These are phyloP conservation scores for Leptarthrus brevirostris DNA, from an alignment of 2,888 invertebrate genomes.

Conservation along the genomic window DNA sequence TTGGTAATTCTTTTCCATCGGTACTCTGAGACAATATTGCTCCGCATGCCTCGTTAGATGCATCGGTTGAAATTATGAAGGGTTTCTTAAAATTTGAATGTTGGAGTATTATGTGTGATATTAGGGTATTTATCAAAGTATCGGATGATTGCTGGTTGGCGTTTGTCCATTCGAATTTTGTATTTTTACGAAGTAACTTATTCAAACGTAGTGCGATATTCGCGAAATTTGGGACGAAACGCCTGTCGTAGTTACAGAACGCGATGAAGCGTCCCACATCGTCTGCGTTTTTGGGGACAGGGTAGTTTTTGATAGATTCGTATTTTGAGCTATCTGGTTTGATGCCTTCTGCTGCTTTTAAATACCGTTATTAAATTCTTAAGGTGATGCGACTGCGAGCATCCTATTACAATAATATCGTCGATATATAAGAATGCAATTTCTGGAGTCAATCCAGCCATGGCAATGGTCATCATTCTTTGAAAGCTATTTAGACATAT, in stretches of 20 bases:
- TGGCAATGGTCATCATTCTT: constrained; percentile 47
- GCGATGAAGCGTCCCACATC: constrained; percentile 53
- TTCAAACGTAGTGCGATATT: constrained; percentile 51
- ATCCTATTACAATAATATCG: constrained; percentile 54
- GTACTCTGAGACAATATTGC: constrained; percentile 57
- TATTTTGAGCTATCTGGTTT: constrained; percentile 52
- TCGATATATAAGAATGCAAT: constrained; percentile 53
- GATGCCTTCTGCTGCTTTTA: constrained; percentile 49
- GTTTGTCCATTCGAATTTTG: not conserved
- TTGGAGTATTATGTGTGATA: not conserved
- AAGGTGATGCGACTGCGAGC: constrained; percentile 48
- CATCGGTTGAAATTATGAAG: constrained; percentile 59
- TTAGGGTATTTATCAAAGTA: not conserved
- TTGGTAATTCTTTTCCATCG: constrained; percentile 54
- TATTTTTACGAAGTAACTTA: constrained; percentile 49
- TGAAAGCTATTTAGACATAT: constrained; percentile 45
- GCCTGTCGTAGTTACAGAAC: constrained; percentile 53
- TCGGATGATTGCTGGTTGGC: constrained; percentile 6
- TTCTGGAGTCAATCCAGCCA: constrained; percentile 36
- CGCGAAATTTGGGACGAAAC: constrained; percentile 54
- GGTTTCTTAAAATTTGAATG: constrained; percentile 8
- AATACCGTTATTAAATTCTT: constrained; percentile 30
- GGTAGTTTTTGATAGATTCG: constrained; percentile 53
- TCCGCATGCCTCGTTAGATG: constrained; percentile 57
- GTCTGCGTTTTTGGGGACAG: constrained; percentile 53